phyloP scores from a whole-genome alignment of 2,113 vertebrate species.

The Nanger granti region DNA sequence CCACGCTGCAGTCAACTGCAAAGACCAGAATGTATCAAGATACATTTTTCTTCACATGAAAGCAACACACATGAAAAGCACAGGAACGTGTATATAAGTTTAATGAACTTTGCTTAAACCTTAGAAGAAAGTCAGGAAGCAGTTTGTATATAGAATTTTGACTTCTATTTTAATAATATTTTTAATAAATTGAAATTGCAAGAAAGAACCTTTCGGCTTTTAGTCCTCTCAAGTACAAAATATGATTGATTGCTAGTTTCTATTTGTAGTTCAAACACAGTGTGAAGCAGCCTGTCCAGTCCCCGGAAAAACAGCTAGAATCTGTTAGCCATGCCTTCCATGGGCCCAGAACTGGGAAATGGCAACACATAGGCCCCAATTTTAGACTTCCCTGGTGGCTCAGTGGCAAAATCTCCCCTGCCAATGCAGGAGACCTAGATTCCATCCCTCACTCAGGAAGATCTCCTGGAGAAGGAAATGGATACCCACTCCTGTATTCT shows the following conservation, averaged over 20 bases:
- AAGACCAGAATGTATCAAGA: neutral
- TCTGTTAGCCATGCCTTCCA: neutral
- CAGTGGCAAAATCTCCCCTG: neutral
- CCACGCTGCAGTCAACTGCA: neutral
- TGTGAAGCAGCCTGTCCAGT: neutral
- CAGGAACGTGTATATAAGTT: neutral
- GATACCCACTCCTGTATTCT: neutral
- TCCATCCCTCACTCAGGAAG: neutral
- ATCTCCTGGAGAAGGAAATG: neutral
- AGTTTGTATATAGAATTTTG: neutral
- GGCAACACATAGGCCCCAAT: neutral
- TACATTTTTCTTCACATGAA: conserved; percentile 3
- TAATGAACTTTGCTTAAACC: neutral
- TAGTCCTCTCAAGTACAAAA: neutral
- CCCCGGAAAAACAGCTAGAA: neutral
- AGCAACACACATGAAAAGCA: neutral
- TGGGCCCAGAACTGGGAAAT: neutral
- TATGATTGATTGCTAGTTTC: neutral
- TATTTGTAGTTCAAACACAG: neutral
- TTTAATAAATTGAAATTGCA: conserved; percentile 3
- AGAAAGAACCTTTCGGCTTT: neutral
- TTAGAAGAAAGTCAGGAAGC: neutral
- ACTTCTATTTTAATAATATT: conserved; percentile 41
- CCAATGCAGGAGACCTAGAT: neutral
- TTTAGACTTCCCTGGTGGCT: neutral